phyloP scores from a whole-genome alignment of 2,113 vertebrate species.

The Crotalus helleri region DNA sequence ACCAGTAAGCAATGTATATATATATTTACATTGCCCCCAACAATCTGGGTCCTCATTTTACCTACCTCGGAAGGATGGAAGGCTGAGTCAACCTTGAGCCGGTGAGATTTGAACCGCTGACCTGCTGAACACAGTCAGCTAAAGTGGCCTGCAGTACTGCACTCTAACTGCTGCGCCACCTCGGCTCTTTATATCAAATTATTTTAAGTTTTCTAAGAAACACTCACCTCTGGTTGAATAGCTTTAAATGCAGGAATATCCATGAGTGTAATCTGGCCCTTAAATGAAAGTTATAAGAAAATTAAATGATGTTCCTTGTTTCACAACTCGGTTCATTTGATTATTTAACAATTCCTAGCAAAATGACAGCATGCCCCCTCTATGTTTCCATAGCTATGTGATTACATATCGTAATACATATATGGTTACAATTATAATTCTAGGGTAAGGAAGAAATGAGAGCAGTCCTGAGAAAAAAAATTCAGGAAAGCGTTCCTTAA shows the following conservation, averaged over 20 bases:
- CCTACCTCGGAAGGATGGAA: no score
- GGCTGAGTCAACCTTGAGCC: no score
- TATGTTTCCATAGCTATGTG: background rate
- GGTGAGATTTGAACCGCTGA: no score
- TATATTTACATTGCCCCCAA: no score
- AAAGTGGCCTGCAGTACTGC: no score
- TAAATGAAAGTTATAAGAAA: constrained; percentile 43
- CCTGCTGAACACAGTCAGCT: no score
- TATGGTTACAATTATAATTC: background rate
- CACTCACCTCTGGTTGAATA: constrained; percentile 95
- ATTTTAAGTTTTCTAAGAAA: constrained; percentile 31
- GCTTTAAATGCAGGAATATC: constrained; percentile 97
- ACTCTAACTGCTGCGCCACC: no score
- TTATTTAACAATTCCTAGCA: background rate
- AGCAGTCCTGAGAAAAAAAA: background rate
- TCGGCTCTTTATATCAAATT: no score
- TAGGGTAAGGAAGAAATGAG: background rate
- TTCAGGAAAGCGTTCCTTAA: background rate
- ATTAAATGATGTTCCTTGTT: constrained; percentile 13
- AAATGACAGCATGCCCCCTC: background rate
- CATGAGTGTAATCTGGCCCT: constrained; percentile 99
- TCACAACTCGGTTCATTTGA: background rate
- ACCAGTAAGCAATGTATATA: no score
- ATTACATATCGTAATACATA: background rate
- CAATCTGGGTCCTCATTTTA: no score